Conservation (phyloP, 2,797 vertebrate species). For the Thaleichthys pacificus region DNA sequence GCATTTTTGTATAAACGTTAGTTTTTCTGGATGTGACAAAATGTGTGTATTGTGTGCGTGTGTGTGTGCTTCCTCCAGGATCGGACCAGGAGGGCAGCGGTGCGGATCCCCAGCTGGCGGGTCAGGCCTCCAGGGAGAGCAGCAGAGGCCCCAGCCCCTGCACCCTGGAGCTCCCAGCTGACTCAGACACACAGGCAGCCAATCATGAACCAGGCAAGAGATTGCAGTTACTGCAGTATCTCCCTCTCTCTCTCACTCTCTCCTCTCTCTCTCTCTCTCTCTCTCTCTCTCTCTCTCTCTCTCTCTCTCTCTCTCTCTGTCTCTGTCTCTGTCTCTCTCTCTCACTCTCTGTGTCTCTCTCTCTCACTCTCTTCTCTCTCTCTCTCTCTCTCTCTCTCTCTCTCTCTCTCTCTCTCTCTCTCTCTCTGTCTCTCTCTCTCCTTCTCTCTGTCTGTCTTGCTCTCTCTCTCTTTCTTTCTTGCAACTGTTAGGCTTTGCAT, state of each 20-base stretch:
- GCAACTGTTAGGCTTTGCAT: no score
- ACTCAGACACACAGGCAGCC: conserved; percentile 43
- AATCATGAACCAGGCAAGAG: conserved; percentile 67
- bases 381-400: no score
- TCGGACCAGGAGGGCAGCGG: conserved; percentile 31
- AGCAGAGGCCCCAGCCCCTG: conserved; percentile 22
- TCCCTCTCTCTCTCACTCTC: background rate
- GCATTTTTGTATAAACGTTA: background rate
- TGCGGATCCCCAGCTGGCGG: conserved; percentile 42
- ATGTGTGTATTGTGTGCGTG: background rate
- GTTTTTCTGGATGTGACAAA: background rate
- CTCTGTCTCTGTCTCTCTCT: background rate
- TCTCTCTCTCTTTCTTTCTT: background rate
- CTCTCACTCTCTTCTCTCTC: no score
- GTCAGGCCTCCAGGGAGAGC: conserved; percentile 35
- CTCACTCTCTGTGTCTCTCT: no score
- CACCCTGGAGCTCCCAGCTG: conserved; percentile 50
- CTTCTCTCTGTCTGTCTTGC: background rate
- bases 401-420: background rate
- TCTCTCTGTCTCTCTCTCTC: background rate
- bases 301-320: background rate
- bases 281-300: background rate
- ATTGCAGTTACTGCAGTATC: conserved; percentile 25
- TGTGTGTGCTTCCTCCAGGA: conserved; percentile 6
- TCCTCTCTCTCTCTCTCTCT: background rate